These are phyloP conservation scores for Dendropsophus ebraccatus DNA, from an alignment of 2,113 vertebrate species.

Conservation along the genomic window DNA sequence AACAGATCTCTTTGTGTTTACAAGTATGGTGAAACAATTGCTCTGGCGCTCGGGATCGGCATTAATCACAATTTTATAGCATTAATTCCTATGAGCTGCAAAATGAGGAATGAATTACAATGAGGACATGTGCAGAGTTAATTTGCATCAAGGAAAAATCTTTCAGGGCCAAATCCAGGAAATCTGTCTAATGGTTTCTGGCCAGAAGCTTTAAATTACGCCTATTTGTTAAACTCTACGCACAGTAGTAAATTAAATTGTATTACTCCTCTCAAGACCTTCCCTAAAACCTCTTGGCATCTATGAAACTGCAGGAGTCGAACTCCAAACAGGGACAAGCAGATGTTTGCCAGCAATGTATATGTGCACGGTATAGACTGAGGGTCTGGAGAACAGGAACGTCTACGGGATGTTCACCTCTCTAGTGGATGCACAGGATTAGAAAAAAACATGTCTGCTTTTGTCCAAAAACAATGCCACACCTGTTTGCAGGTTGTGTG, in stretches of 20 bases:
- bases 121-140: conserved; percentile 48
- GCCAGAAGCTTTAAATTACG: conserved; percentile 56
- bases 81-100: conserved; percentile 44
- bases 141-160: conserved; percentile 54
- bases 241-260: conserved; percentile 55
- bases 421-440: not conserved
- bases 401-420: not conserved
- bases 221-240: conserved; percentile 51
- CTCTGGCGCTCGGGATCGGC: not conserved
- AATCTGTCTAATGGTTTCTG: conserved; percentile 54
- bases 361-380: not conserved
- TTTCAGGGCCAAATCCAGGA: conserved; percentile 50
- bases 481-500: too few relatives aligned
- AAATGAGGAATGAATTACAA: conserved; percentile 52
- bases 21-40: conserved; percentile 11
- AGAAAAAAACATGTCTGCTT: too few relatives aligned
- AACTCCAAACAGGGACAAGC: conserved; percentile 45
- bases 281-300: conserved; percentile 49
- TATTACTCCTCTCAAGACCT: conserved; percentile 47
- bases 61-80: conserved; percentile 52
- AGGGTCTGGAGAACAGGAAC: not conserved
- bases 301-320: conserved; percentile 19
- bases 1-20: not conserved
- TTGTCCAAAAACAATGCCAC: too few relatives aligned
- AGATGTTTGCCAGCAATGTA: conserved; percentile 46